A percentile compares a stretch with the other conserved stretches of the same genome.
Evolutionary conservation across 2,797 vertebrate species (phyloP).

Genomic region (Pseudomugil gertrudae): DNA sequence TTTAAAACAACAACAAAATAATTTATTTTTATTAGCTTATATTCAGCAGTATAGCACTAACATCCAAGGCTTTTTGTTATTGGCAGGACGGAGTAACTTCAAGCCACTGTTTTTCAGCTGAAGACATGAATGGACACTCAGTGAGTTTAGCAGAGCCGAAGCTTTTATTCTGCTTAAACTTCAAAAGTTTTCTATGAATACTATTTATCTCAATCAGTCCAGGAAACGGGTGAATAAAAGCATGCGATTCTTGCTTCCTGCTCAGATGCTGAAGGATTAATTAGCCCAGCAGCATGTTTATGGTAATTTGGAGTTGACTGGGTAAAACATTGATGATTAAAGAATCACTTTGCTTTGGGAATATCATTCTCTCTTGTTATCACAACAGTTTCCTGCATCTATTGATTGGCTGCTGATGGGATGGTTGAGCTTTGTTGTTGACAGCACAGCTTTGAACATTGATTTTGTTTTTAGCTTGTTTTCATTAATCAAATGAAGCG

Average conservation of each 20-base stretch:
- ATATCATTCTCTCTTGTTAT: slow-evolving; percentile 30
- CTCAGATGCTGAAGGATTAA: slow-evolving; percentile 20
- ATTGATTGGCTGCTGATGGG: slow-evolving; percentile 9
- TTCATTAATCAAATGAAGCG: slow-evolving; percentile 9
- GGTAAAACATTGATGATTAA: slow-evolving; percentile 10
- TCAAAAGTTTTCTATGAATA: slow-evolving; percentile 35
- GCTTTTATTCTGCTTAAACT: slow-evolving; percentile 24
- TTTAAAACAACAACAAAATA: not conserved
- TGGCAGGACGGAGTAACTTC: slow-evolving; percentile 71
- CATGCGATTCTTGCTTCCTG: slow-evolving; percentile 23
- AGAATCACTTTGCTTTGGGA: slow-evolving; percentile 43
- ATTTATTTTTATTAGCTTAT: slow-evolving; percentile 8
- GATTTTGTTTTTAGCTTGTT: slow-evolving; percentile 7
- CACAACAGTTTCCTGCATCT: slow-evolving; percentile 21
- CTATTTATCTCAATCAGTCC: slow-evolving; percentile 19
- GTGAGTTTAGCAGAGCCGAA: slow-evolving; percentile 72
- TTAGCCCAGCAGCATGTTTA: slow-evolving; percentile 47
- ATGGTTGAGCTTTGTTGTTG: slow-evolving; percentile 3
- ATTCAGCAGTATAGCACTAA: slow-evolving; percentile 40
- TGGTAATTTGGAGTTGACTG: slow-evolving; percentile 38
- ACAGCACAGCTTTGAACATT: slow-evolving; percentile 18
- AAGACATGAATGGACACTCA: slow-evolving; percentile 78
- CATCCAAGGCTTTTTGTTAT: slow-evolving; percentile 67
- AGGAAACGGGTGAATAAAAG: slow-evolving; percentile 45
- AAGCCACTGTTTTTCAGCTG: slow-evolving; percentile 68